Conservation (phyloP, 2,888 invertebrate species). For the Sepioteuthis lessoniana region DNA sequence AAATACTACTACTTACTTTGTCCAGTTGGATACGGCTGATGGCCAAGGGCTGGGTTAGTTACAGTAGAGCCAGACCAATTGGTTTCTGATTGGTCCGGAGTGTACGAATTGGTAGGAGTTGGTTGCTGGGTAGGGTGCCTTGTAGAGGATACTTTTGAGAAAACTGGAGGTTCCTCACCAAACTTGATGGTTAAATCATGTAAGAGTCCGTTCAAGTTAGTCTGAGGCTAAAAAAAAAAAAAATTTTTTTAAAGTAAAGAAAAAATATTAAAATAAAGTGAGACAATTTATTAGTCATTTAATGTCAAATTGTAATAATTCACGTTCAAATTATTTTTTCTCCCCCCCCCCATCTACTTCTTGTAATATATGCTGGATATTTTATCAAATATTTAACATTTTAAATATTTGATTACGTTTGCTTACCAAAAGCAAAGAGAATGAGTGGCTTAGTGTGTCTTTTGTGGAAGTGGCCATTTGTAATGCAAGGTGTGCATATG, state of each 20-base stretch:
- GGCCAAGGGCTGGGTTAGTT: slow-evolving; percentile 35
- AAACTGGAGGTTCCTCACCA: slow-evolving; percentile 95
- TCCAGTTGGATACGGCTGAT: slow-evolving; percentile 53
- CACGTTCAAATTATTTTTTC: too few relatives aligned
- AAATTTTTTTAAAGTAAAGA: slow-evolving; percentile 45
- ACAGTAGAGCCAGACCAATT: slow-evolving; percentile 18
- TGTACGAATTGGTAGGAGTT: slow-evolving; percentile 41
- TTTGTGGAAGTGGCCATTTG: too few relatives aligned
- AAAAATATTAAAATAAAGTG: neutral
- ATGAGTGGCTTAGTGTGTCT: too few relatives aligned
- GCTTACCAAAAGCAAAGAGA: too few relatives aligned
- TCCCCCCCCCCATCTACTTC: too few relatives aligned
- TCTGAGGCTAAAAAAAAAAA: slow-evolving; percentile 79
- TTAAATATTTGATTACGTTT: too few relatives aligned
- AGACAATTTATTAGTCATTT: too few relatives aligned
- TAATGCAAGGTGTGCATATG: too few relatives aligned
- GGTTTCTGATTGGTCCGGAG: neutral
- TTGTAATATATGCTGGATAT: too few relatives aligned
- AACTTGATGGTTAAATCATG: slow-evolving; percentile 91
- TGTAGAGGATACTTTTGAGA: slow-evolving; percentile 58
- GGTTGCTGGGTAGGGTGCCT: slow-evolving; percentile 49
- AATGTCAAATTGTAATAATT: too few relatives aligned
- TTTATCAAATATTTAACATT: too few relatives aligned
- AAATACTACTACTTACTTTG: slow-evolving; percentile 46
- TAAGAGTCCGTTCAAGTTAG: slow-evolving; percentile 90